Evolutionary conservation across 1,140 invertebrate genomes (phyloP).

Genomic region (Psilanteris sp.): DNA sequence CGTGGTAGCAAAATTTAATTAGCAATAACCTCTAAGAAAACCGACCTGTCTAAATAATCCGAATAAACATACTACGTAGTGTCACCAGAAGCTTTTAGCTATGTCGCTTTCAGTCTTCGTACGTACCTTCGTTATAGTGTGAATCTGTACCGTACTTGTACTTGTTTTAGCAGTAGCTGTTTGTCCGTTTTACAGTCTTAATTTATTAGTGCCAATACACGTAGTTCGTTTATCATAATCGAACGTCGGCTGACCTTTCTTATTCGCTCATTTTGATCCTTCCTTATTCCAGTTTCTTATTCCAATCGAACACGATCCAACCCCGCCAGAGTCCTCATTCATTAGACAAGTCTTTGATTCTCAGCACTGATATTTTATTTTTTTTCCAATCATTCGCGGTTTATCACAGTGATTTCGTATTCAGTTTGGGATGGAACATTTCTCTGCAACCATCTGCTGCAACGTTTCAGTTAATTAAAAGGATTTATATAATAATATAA

Average conservation of each 20-base stretch:
- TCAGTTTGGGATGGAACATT: too few species aligned
- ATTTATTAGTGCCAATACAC: constrained; percentile 51
- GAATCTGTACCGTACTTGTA: constrained; percentile 67
- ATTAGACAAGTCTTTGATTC: too few species aligned
- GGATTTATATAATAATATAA: too few species aligned
- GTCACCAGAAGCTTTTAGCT: constrained; percentile 74
- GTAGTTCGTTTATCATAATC: constrained; percentile 32
- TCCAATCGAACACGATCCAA: too few species aligned
- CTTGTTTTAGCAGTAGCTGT: constrained; percentile 76
- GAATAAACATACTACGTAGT: constrained; percentile 62
- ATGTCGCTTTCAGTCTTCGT: constrained; percentile 77
- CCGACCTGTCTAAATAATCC: constrained; percentile 31
- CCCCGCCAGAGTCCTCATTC: too few species aligned
- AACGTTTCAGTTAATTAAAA: too few species aligned
- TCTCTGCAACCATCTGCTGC: too few species aligned
- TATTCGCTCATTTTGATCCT: constrained; percentile 8
- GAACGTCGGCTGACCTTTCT: constrained; percentile 10
- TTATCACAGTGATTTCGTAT: too few species aligned
- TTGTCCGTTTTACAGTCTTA: constrained; percentile 67
- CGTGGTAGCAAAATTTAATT: constrained; percentile 8
- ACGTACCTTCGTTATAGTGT: constrained; percentile 66
- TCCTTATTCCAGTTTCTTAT: too few species aligned
- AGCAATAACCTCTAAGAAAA: constrained; percentile 5
- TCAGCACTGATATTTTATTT: too few species aligned
- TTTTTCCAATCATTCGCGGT: too few species aligned